Percentiles rank a stretch among this genome's conserved stretches.
Conservation (phyloP, 2,113 vertebrate species). For the Felis chaus region DNA sequence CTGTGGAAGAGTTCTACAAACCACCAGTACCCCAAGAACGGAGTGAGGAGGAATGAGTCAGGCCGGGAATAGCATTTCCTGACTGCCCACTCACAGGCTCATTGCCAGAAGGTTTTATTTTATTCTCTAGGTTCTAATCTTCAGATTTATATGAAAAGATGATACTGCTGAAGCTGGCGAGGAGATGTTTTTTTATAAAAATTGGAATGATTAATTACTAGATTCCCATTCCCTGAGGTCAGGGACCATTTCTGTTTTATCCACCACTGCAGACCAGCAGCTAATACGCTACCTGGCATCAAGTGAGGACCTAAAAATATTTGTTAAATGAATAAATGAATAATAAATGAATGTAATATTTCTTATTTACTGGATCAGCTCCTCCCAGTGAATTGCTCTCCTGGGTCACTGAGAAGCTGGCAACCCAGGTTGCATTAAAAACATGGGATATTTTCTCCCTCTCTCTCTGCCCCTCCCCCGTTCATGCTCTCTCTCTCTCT, state of each 20-base stretch:
- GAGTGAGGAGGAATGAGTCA: constrained; percentile 56
- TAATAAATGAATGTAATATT: constrained; percentile 49
- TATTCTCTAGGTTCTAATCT: constrained; percentile 40
- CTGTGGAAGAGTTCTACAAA: not conserved
- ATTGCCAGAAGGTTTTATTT: constrained; percentile 48
- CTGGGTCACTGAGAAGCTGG: constrained; percentile 31
- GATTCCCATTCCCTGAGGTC: not conserved
- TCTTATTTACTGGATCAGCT: constrained; percentile 28
- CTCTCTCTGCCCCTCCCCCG: too few species aligned
- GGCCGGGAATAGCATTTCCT: constrained; percentile 48
- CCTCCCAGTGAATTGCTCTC: not conserved
- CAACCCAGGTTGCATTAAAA: not conserved
- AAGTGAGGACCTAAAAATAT: constrained; percentile 14
- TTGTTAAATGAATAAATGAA: constrained; percentile 37
- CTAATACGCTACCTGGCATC: not conserved
- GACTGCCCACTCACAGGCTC: constrained; percentile 50
- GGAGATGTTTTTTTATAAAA: not conserved
- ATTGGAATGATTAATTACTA: constrained; percentile 5
- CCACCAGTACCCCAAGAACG: not conserved
- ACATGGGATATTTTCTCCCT: constrained; percentile 29
- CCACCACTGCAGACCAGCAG: not conserved
- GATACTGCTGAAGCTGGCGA: not conserved
- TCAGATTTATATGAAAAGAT: constrained; percentile 30
- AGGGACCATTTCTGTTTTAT: not conserved
- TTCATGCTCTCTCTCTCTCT: too few species aligned